These are phyloP conservation scores for Anableps anableps DNA, from an alignment of 2,797 vertebrate genomes.

Conservation along the genomic window DNA sequence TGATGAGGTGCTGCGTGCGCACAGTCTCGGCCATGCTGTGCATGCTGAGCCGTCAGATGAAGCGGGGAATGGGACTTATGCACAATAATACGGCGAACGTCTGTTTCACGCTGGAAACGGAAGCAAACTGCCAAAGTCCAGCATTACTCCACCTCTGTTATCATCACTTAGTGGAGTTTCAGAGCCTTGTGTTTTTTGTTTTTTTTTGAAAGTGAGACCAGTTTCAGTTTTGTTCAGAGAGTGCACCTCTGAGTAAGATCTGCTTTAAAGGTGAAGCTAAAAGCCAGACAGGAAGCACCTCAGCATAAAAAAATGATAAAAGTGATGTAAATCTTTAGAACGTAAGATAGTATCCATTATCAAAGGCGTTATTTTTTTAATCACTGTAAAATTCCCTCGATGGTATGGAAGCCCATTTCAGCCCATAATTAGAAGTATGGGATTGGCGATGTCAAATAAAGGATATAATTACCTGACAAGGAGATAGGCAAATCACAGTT, in stretches of 20 bases:
- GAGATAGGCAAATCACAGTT: no score
- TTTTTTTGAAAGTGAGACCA: conserved; percentile 38
- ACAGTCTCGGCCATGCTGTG: conserved; percentile 74
- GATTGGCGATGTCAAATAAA: background rate
- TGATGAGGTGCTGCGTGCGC: conserved; percentile 72
- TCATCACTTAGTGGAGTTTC: conserved; percentile 22
- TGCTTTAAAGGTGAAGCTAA: conserved; percentile 32
- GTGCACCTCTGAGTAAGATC: conserved; percentile 79
- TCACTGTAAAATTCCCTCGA: no score
- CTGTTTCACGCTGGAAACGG: conserved; percentile 53
- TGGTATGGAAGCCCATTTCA: no score
- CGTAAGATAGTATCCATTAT: background rate
- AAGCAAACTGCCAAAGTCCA: conserved; percentile 40
- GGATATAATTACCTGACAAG: background rate
- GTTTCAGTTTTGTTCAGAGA: conserved; percentile 51
- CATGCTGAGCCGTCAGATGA: conserved; percentile 71
- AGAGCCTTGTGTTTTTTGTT: conserved; percentile 28
- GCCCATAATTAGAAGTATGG: background rate
- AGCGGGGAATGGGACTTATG: conserved; percentile 58
- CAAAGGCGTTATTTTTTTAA: background rate
- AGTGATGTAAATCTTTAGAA: conserved; percentile 30
- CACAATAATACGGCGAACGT: conserved; percentile 35
- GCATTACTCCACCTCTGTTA: conserved; percentile 33
- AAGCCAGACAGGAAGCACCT: conserved; percentile 28
- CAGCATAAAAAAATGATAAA: background rate